Percentiles rank a stretch among this genome's conserved stretches.
These are phyloP conservation scores for Argyresthia albistria DNA, from an alignment of 2,888 invertebrate species.

Conservation along the genomic window DNA sequence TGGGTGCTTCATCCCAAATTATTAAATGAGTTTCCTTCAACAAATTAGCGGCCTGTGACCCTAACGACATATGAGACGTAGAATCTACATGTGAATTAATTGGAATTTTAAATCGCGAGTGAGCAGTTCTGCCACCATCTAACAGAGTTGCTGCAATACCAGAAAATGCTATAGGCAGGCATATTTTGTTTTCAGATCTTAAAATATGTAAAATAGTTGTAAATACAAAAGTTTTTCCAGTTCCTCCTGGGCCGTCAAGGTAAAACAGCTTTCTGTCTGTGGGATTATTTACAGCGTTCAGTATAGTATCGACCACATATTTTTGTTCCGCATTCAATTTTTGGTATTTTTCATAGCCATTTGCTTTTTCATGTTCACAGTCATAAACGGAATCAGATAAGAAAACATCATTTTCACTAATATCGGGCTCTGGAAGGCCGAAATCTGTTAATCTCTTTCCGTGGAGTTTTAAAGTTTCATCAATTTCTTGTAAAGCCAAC, in stretches of 20 bases:
- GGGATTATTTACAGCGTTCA: background rate
- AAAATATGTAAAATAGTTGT: background rate
- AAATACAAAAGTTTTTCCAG: constrained; percentile 1
- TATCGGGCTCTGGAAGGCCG: background rate
- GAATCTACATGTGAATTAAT: constrained; percentile 12
- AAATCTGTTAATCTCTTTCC: constrained; percentile 3
- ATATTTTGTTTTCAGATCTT: constrained; percentile 5
- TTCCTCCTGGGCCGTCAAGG: constrained; percentile 5
- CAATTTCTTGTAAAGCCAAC: constrained; percentile 5
- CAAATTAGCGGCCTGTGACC: constrained; percentile 12
- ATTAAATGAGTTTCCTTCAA: constrained; percentile 12
- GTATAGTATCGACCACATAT: constrained; percentile 2
- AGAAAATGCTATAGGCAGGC: constrained; percentile 1
- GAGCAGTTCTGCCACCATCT: constrained; percentile 7
- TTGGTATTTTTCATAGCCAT: constrained; percentile 4
- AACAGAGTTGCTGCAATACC: constrained; percentile 7
- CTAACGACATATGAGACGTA: constrained; percentile 14
- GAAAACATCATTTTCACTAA: background rate
- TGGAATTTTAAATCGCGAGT: constrained; percentile 10
- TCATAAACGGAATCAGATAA: background rate
- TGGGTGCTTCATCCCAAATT: constrained; percentile 14
- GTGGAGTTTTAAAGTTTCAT: constrained; percentile 10
- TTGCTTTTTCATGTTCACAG: constrained; percentile 9
- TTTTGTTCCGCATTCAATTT: constrained; percentile 1
- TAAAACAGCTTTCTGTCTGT: background rate